Percentiles rank a stretch among this genome's conserved stretches.
Conservation (phyloP, 2,797 vertebrate genomes). For the Microctenopoma stevenorrisi region DNA sequence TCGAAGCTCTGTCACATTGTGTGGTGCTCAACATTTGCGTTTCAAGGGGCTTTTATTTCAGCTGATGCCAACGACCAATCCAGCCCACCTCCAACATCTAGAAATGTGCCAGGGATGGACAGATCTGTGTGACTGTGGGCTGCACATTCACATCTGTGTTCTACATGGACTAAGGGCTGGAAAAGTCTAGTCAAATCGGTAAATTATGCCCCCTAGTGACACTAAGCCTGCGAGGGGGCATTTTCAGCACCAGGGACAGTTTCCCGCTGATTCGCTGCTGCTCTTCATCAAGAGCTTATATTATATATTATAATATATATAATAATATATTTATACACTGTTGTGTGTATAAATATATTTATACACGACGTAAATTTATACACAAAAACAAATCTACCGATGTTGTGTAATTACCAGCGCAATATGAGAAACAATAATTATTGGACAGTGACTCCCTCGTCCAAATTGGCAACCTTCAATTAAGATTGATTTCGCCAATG, state of each 20-base stretch:
- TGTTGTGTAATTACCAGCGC: background rate
- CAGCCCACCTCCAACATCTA: slow-evolving; percentile 14
- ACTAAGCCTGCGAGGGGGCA: slow-evolving; percentile 33
- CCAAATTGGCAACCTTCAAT: slow-evolving; percentile 26
- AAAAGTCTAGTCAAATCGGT: slow-evolving; percentile 26
- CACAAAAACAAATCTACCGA: background rate
- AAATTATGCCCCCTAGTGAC: slow-evolving; percentile 76
- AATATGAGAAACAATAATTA: background rate
- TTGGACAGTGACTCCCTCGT: slow-evolving; percentile 5
- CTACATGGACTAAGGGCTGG: slow-evolving; percentile 20
- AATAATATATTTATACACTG: too few species aligned
- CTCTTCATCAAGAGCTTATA: slow-evolving; percentile 8
- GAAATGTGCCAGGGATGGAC: slow-evolving; percentile 10
- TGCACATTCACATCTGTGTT: slow-evolving; percentile 22
- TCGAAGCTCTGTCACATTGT: slow-evolving; percentile 42
- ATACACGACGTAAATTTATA: too few species aligned
- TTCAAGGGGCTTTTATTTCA: slow-evolving; percentile 32
- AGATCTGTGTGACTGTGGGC: slow-evolving; percentile 17
- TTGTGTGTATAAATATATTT: too few species aligned
- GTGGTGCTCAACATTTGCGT: slow-evolving; percentile 33
- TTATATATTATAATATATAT: too few species aligned
- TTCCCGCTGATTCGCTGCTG: slow-evolving; percentile 39
- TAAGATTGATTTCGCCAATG: slow-evolving; percentile 6
- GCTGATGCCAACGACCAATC: slow-evolving; percentile 22
- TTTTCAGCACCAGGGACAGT: slow-evolving; percentile 80